Percentiles rank a stretch among this genome's conserved stretches.
phyloP scores from a whole-genome alignment of 2,113 vertebrate species.

The Acanthochromis polyacanthus region DNA sequence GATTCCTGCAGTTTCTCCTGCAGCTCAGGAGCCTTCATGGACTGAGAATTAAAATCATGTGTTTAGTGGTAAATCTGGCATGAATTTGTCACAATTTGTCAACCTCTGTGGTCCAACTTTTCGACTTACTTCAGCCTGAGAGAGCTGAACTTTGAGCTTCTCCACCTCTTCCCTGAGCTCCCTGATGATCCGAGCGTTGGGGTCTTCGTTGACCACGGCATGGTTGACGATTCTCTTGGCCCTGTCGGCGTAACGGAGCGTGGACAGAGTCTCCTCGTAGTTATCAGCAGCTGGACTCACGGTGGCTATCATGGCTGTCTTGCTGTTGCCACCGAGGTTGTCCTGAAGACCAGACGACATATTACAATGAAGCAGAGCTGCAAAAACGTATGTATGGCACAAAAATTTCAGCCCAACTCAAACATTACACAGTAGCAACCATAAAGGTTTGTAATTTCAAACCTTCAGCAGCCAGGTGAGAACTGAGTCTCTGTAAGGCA shows the following conservation, averaged over 20 bases:
- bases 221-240: slow-evolving; percentile 98
- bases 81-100: neutral
- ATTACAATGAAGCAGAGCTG: neutral
- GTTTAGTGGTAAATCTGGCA: neutral
- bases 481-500: slow-evolving; percentile 98
- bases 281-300: slow-evolving; percentile 98
- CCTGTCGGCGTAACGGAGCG: slow-evolving; percentile 94
- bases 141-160: slow-evolving; percentile 95
- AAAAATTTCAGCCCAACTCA: neutral
- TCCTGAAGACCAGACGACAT: slow-evolving; percentile 83
- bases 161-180: slow-evolving; percentile 97
- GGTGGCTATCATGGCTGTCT: slow-evolving; percentile 98
- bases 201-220: slow-evolving; percentile 97
- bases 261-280: slow-evolving; percentile 98
- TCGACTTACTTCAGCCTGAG: slow-evolving; percentile 92
- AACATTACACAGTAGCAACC: neutral
- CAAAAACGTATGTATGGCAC: neutral
- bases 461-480: slow-evolving; percentile 99
- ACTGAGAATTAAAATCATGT: slow-evolving; percentile 76
- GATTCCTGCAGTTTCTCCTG: slow-evolving; percentile 98
- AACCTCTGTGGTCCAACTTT: neutral
- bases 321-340: slow-evolving; percentile 98
- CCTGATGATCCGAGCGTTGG: slow-evolving; percentile 96
- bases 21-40: slow-evolving; percentile 97
- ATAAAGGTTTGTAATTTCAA: slow-evolving; percentile 41